Evolutionary conservation across 2,888 invertebrate species (phyloP), one percentile per base, ranked within the genome.

Genomic region (Itoplectis maculator): DNA sequence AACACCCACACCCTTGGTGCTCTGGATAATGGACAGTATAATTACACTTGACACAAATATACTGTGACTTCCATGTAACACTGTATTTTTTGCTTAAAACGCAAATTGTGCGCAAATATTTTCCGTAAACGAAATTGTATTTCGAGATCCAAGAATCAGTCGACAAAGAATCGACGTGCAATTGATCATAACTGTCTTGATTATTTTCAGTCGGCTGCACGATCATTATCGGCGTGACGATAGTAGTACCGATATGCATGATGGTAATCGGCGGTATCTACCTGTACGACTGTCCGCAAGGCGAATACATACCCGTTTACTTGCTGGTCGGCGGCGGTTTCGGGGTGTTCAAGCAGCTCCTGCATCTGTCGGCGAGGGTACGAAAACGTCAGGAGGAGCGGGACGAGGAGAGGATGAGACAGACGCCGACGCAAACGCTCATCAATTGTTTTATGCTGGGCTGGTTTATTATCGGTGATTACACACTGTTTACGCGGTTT

Each of bases 391-490:
- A 94, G 84, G 94, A 94, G 83, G 94, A 94, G 87, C 92, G 94
- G 76, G 94, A 94, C 82, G 94, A 94, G 84, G 94, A 94, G 88
- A 93, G 94, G 86, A 90, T 94, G 82, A 90, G 94, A 81, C 94
- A 94, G 87, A 94, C 94, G 20, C 94, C 94, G 3, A 94, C 94
- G 13, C 94, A 94, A 87, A 94, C 94, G 2, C 88, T 95, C 78
- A 93, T 95, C 42, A 95, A 95, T 90, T 95, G 95, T 89, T 96
- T 96, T 88, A 94, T 96, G 93, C 91, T 95, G 59, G 95, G 95
- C 54, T 96, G 96, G 96, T 96, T 96, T 87, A 95, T 96, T 86
- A 94, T 95, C 81, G 96, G 96, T 95, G 91, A 92, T 92, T 87
- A 40, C 54, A 68, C 37, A 4, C 15, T 37, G 3, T 59, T 59